Base-by-base conservation (phyloP, 2,113 vertebrate species). In the Leucoraja erinaceus region DNA sequence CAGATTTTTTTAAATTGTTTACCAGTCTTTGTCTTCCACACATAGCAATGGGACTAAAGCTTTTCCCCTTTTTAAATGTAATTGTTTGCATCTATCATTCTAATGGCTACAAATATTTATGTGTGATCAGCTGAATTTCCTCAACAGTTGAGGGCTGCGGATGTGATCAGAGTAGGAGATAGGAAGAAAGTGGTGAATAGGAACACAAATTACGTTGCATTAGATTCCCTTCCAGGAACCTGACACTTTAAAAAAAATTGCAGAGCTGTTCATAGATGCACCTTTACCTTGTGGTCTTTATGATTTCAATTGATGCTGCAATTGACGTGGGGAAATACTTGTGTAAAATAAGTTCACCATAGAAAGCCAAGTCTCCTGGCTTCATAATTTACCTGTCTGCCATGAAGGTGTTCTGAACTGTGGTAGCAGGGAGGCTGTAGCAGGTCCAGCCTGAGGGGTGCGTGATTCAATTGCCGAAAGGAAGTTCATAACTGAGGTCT, bases 401-500 rank as follows among this genome's bases (percentile, higher is more conserved):
- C 98, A 99, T 88, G 98, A 97, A 93, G 98, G 96, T 93, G 98
- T 96, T 96, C 98, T 98, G 95, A 99, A 99, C 93, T 98, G 97
- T 93, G 98, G 97, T 95, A 98, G 96, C 93, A 98, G 95, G 93
- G 98, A 96, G 94, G 98, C 96, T 97, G 97, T 97, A 94, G 97
- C 97, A 96, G 98, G 97, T 95, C 97, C 98, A 96, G 98, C 95
- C 96, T 98, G 98, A 95, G 97, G 97, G 93, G 96, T 96, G 95
- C 97, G 97, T 75, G 98, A 97, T 94, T 99, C 98, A 94, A 98
- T 97, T 95, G 98, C 95, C 95, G 98, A 97, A 92, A 99, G 97
- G 96, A 99, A 99, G 96, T 97, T 99, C 98, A 98, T 98, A 95
- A 98, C 97, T 93, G 99, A 98, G 93, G 97, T 97, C 95, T 98